Evolutionary conservation across 1,140 invertebrate genomes (phyloP).

Genomic region (Halesus radiatus): DNA sequence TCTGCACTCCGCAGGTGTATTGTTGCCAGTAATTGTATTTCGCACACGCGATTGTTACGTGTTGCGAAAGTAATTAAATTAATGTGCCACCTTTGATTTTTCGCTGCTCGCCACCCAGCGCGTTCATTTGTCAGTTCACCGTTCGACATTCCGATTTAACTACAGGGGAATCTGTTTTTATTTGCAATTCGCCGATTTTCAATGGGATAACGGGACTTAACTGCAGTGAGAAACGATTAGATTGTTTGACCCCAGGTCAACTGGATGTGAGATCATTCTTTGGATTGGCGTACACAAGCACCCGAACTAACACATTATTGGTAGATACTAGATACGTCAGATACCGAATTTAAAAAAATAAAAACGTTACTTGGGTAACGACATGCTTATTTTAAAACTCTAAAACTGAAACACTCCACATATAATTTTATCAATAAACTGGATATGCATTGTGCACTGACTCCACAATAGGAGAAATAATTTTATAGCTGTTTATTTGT

Average conservation of each 20-base stretch:
- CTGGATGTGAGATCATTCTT: too few species aligned
- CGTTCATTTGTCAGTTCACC: constrained; percentile 5
- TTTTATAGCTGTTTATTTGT: too few species aligned
- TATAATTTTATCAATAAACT: too few species aligned
- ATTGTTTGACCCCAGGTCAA: neutral
- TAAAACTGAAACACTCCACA: too few species aligned
- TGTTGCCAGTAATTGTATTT: constrained; percentile 26
- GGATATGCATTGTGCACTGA: too few species aligned
- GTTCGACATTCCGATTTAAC: constrained; percentile 7
- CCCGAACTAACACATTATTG: too few species aligned
- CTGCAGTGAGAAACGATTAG: neutral
- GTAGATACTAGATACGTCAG: too few species aligned
- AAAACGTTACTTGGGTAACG: too few species aligned
- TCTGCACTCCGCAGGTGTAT: constrained; percentile 22
- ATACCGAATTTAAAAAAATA: too few species aligned
- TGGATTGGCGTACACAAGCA: too few species aligned
- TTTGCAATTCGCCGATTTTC: neutral
- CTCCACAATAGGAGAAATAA: too few species aligned
- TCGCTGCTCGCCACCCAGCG: constrained; percentile 21
- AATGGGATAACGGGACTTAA: neutral
- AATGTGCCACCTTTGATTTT: constrained; percentile 38
- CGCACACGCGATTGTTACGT: constrained; percentile 28
- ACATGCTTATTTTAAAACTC: too few species aligned
- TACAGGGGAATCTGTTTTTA: neutral
- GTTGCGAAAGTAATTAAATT: constrained; percentile 37